Evolutionary conservation across 2,113 vertebrate genomes (phyloP).

Genomic region (Leucopsar rothschildi): DNA sequence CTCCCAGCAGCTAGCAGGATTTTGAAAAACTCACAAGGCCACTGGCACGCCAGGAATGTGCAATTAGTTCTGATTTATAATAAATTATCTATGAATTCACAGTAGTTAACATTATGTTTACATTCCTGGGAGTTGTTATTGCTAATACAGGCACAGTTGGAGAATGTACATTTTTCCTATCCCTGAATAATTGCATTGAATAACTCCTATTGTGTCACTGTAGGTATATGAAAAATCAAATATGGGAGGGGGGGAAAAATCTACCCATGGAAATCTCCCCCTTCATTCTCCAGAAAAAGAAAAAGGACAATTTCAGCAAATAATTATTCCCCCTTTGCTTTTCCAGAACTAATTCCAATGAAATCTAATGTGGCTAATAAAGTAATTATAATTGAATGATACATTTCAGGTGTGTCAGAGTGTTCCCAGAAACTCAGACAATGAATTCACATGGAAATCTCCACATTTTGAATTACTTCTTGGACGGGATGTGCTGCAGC

Average conservation of each 20-base stretch:
- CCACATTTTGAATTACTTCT: neutral
- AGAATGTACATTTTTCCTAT: neutral
- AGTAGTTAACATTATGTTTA: neutral
- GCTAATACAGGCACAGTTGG: neutral
- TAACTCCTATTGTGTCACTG: neutral
- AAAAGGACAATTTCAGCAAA: neutral
- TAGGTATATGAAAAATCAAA: neutral
- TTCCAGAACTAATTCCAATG: neutral
- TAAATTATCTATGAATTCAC: neutral
- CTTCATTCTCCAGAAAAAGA: neutral
- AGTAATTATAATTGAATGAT: neutral
- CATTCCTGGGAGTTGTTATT: neutral
- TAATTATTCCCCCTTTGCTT: neutral
- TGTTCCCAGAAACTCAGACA: neutral
- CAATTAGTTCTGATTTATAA: neutral
- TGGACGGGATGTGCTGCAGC: neutral
- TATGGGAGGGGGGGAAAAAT: neutral
- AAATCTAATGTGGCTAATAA: slow-evolving; percentile 17
- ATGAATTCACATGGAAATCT: neutral
- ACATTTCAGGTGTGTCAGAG: neutral
- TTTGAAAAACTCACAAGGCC: neutral
- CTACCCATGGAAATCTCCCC: neutral
- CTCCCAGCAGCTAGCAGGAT: neutral
- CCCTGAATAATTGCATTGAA: neutral
- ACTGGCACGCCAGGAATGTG: accelerated